These are phyloP conservation scores for Aphelenchoides besseyi DNA, from an alignment of 1,140 invertebrate species.

Conservation along the genomic window DNA sequence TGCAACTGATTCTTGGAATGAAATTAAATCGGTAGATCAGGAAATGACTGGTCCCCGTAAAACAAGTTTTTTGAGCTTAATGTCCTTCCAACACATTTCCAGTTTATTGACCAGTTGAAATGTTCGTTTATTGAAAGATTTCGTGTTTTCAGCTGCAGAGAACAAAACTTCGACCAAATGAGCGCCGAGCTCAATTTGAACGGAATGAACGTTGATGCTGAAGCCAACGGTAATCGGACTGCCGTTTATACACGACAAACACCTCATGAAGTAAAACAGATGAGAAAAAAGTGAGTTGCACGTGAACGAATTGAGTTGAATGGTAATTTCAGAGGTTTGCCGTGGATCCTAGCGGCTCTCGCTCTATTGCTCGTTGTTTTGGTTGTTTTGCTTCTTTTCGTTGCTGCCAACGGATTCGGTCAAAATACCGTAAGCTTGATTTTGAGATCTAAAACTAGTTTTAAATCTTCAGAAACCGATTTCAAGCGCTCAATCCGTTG, in stretches of 20 bases:
- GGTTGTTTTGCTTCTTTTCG: conserved; percentile 35
- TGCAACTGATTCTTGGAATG: too few species aligned
- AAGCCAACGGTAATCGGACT: not conserved
- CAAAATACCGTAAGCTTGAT: conserved; percentile 14
- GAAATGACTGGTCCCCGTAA: too few species aligned
- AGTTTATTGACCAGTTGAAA: too few species aligned
- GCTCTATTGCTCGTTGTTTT: conserved; percentile 38
- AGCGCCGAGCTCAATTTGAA: conserved; percentile 7
- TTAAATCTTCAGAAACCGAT: conserved; percentile 18
- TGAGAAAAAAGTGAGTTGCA: conserved; percentile 28
- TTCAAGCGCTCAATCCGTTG: not conserved
- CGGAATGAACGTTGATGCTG: not conserved
- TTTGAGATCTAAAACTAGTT: not conserved
- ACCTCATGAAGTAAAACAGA: conserved; percentile 17
- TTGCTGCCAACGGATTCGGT: conserved; percentile 35
- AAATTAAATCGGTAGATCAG: too few species aligned
- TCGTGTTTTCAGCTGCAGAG: not conserved
- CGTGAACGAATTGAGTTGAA: not conserved
- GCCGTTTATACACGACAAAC: not conserved
- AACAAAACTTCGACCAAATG: not conserved
- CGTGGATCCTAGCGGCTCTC: conserved; percentile 48
- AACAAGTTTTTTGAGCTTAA: too few species aligned
- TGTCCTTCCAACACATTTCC: too few species aligned
- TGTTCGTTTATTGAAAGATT: too few species aligned
- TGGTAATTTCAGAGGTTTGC: conserved; percentile 46